These are phyloP conservation scores for Albula glossodonta DNA, from an alignment of 2,113 vertebrate genomes.

Conservation along the genomic window DNA sequence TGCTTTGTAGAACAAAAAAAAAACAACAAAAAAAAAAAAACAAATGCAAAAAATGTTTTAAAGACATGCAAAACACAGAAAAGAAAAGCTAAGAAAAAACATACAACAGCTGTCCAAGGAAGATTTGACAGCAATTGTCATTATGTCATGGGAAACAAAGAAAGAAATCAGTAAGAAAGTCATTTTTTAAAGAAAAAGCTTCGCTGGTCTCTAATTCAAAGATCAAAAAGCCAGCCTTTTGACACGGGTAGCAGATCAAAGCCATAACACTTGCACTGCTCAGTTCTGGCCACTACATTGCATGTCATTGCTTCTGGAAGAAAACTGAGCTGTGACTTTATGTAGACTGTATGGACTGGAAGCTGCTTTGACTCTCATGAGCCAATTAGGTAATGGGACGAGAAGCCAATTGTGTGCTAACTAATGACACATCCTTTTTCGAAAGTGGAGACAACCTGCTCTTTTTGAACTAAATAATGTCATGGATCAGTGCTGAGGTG, in stretches of 20 bases:
- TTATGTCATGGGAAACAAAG: not conserved
- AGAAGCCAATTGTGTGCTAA: not conserved
- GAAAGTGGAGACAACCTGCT: not conserved
- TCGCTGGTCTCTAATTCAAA: too few relatives aligned
- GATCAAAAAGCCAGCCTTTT: too few relatives aligned
- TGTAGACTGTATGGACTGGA: not conserved
- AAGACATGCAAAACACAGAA: not conserved
- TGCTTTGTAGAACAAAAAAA: not conserved
- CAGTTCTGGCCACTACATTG: not conserved
- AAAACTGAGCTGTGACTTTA: not conserved
- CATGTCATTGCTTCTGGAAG: not conserved
- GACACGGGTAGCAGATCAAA: too few relatives aligned
- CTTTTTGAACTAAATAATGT: not conserved
- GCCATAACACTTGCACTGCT: too few relatives aligned
- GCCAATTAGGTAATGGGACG: not conserved
- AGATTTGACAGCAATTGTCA: not conserved
- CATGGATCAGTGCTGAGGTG: not conserved
- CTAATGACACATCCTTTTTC: not conserved
- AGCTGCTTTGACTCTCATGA: not conserved
- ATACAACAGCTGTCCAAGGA: not conserved
- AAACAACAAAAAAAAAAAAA: not conserved
- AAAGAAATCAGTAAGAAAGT: not conserved
- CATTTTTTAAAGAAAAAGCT: not conserved
- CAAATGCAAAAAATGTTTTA: not conserved
- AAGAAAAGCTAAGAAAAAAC: not conserved